Conservation (phyloP, 2,797 vertebrate species). For the Natrix natrix region DNA sequence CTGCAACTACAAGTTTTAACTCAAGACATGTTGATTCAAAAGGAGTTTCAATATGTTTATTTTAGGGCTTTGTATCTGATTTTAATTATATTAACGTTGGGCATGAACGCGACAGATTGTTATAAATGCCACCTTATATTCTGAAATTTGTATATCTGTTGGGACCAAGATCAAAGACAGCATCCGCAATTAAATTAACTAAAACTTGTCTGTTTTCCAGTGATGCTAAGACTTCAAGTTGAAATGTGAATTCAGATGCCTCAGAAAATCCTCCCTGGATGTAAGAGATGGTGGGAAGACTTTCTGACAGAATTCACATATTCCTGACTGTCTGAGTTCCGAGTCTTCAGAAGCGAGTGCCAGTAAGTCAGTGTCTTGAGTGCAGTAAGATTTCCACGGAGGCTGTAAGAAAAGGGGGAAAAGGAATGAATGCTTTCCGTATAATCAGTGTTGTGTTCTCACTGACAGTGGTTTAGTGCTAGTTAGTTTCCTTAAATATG, state of each 20-base stretch:
- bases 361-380: constrained; percentile 72
- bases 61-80: neutral
- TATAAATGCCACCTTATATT: constrained; percentile 56
- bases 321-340: constrained; percentile 73
- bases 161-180: constrained; percentile 59
- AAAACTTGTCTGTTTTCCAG: constrained; percentile 46
- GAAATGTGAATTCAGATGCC: constrained; percentile 97
- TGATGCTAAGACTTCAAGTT: constrained; percentile 80
- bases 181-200: constrained; percentile 38
- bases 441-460: constrained; percentile 38
- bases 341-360: constrained; percentile 72
- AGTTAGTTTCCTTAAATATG: neutral
- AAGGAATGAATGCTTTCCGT: constrained; percentile 61
- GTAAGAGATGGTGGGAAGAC: constrained; percentile 85
- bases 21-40: neutral
- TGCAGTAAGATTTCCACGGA: constrained; percentile 84
- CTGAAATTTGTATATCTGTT: constrained; percentile 51
- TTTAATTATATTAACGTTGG: neutral
- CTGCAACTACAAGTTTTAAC: neutral
- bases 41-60: neutral
- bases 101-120: constrained; percentile 17
- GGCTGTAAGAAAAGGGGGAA: constrained; percentile 77
- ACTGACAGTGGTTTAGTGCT: neutral
- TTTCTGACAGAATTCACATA: constrained; percentile 93
- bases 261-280: constrained; percentile 82